These are phyloP conservation scores for Zenarchopterus dispar DNA, from an alignment of 2,797 vertebrate species.

Conservation along the genomic window DNA sequence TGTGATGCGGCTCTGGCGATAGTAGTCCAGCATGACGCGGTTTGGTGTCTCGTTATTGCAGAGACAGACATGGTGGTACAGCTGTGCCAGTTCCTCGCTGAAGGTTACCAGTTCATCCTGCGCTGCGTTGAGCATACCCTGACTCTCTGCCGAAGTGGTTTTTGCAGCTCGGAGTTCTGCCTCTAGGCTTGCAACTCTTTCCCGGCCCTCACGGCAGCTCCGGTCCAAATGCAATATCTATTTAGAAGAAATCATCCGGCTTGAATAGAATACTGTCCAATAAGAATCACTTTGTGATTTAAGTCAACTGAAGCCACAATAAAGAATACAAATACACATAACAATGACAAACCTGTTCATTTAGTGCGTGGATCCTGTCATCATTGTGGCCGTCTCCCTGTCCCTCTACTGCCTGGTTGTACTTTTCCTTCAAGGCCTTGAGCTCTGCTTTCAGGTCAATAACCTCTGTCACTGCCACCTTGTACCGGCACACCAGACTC, in stretches of 20 bases:
- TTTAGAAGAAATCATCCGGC: not conserved
- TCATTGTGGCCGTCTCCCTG: conserved; percentile 89
- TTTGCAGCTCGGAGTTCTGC: conserved; percentile 87
- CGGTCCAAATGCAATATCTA: conserved; percentile 88
- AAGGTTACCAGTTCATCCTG: conserved; percentile 98
- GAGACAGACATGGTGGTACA: conserved; percentile 97
- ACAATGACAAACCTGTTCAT: conserved; percentile 82
- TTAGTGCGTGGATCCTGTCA: conserved; percentile 84
- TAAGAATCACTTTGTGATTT: not conserved
- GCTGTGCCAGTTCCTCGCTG: conserved; percentile 96
- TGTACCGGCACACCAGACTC: conserved; percentile 96
- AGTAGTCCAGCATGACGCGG: conserved; percentile 98
- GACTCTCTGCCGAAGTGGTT: conserved; percentile 88
- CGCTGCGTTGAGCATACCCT: conserved; percentile 91
- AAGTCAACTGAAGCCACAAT: too few species aligned
- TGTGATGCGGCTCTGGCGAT: conserved; percentile 93
- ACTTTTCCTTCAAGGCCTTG: conserved; percentile 96
- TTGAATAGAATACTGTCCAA: not conserved
- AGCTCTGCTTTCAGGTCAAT: conserved; percentile 98
- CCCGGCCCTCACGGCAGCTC: conserved; percentile 85
- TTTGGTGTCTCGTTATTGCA: conserved; percentile 99
- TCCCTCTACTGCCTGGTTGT: conserved; percentile 91
- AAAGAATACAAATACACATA: not conserved
- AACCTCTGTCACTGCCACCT: conserved; percentile 96
- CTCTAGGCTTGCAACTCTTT: conserved; percentile 88